Evolutionary conservation across 2,888 invertebrate genomes (phyloP), one percentile per base, ranked within the genome.

Genomic region (Heteromurus nitidus): DNA sequence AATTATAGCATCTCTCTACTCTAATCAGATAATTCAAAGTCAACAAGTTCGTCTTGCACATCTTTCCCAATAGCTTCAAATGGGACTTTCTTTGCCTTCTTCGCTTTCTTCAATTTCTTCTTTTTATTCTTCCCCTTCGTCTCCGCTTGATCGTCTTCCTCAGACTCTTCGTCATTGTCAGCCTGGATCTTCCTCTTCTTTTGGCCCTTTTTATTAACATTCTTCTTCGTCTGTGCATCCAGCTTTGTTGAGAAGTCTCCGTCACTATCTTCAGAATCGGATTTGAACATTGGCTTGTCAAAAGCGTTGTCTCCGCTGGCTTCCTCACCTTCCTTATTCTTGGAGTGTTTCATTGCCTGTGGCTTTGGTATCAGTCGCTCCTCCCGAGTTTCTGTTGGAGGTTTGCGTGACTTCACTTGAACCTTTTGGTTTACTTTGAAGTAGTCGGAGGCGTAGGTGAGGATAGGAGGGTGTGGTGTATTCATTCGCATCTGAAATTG

Each of bases 11-110:
- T n/a, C 16, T 47, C 18, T n/a, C 18, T 7, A 16, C 47, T 18
- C 74, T 83, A 87, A 69, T 87, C 87, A 2, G 87, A 87, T 11
- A 86, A 67, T 64, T 86, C 86, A 73, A 85, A 87, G 58, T 87
- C 87, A 7, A 86, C 83, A 2, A 87, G 30, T 74, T 87, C 76
- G 58, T 87, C 87, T 24, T 84, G 76, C 11, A 80, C 74, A 31
- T 86, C 85, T 31, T 75, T 64, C 50, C 28, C 77, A 18, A 47
- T 42, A n/a, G 70, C 31, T 20, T 18, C 65, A 16, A n/a, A 26
- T 16, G 28, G 26, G 18, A 44, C 24, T 47, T 47, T 82, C n/a
- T 67, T 55, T 47, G 65, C 11, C 72, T 75, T 65, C n/a, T 67
- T 24, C 22, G 36, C 18, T 73, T 85, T 47, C n/a, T 47, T 47